A percentile compares a stretch with the other conserved stretches of the same genome.
phyloP scores from a whole-genome alignment of 2,888 invertebrate species.

The Peribatodes rhomboidaria region DNA sequence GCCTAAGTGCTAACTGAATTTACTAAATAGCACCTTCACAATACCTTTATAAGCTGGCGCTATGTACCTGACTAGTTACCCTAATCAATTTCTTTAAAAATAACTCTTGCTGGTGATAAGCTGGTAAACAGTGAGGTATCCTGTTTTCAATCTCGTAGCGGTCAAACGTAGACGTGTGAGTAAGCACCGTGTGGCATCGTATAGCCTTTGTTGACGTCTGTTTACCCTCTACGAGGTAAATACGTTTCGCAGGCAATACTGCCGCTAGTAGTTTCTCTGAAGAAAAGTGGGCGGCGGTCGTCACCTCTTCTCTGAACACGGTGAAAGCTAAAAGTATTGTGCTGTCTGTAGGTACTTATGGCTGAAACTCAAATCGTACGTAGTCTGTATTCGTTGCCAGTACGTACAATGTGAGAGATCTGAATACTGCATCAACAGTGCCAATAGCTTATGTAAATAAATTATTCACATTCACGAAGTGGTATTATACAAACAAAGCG shows the following conservation, averaged over 20 bases:
- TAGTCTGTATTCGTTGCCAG: conserved; percentile 10
- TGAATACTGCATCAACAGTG: conserved; percentile 4
- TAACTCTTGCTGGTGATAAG: conserved; percentile 41
- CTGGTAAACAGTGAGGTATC: conserved; percentile 31
- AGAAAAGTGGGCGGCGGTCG: conserved; percentile 16
- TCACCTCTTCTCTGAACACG: not conserved
- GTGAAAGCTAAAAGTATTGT: conserved; percentile 1
- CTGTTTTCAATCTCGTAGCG: conserved; percentile 40
- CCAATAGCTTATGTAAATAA: conserved; percentile 11
- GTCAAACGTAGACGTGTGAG: conserved; percentile 38
- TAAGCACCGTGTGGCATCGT: conserved; percentile 23
- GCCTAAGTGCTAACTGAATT: conserved; percentile 51
- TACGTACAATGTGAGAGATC: not conserved
- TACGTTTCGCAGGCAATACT: conserved; percentile 32
- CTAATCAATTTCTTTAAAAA: conserved; percentile 42
- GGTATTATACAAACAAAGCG: conserved; percentile 27
- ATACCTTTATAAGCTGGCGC: conserved; percentile 39
- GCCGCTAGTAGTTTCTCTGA: conserved; percentile 15
- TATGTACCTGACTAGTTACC: conserved; percentile 38
- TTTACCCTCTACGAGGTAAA: conserved; percentile 32
- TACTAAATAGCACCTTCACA: conserved; percentile 43
- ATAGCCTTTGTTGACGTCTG: conserved; percentile 31
- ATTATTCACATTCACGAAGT: conserved; percentile 19
- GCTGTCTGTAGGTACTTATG: not conserved
- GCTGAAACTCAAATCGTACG: not conserved